Conservation (phyloP, 2,888 invertebrate genomes). For the Conomelus anceps region DNA sequence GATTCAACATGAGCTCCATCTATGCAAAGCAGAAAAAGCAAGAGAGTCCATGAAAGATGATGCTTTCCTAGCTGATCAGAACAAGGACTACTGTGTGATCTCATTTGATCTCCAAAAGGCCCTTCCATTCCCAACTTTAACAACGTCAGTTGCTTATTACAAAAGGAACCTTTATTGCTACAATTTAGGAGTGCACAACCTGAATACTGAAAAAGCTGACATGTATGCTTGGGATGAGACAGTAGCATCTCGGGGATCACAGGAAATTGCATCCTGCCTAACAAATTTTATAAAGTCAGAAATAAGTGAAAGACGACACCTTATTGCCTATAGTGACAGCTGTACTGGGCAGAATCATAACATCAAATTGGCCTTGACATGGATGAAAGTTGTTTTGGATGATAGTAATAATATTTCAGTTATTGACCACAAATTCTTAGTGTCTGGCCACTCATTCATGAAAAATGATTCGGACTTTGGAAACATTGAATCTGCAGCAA, state of each 20-base stretch:
- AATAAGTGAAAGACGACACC: background rate
- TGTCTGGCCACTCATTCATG: too few relatives aligned
- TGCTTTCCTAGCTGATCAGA: too few relatives aligned
- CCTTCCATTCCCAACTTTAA: background rate
- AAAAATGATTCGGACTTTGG: slow-evolving; percentile 5
- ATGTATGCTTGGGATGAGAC: slow-evolving; percentile 11
- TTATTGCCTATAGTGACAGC: background rate
- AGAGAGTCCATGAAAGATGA: slow-evolving; percentile 9
- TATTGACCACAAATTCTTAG: background rate
- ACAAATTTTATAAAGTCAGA: background rate
- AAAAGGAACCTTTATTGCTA: too few relatives aligned
- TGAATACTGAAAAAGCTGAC: background rate
- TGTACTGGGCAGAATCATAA: background rate
- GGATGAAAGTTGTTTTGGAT: slow-evolving; percentile 1
- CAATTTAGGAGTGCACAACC: background rate
- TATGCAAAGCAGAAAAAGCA: slow-evolving; percentile 22
- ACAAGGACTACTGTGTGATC: too few relatives aligned
- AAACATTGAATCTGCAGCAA: background rate
- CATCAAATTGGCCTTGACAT: background rate
- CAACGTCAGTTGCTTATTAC: background rate
- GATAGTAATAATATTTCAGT: background rate
- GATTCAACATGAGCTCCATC: too few relatives aligned
- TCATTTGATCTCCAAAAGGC: too few relatives aligned
- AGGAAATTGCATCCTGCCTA: background rate
- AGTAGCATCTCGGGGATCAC: background rate